Conservation (phyloP, 2,888 invertebrate species). For the Drosophila subquinaria region DNA sequence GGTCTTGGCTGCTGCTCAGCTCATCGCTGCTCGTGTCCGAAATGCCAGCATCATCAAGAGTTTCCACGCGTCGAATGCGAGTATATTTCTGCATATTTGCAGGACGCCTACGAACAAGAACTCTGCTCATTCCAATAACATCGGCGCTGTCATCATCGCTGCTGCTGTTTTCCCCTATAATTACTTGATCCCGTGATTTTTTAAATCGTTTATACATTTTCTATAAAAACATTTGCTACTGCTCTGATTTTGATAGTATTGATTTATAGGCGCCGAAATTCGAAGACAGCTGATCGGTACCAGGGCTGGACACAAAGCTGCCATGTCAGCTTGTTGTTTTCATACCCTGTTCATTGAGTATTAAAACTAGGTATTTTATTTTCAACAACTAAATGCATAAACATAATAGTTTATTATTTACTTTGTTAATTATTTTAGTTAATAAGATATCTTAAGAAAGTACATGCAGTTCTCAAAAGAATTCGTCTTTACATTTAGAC, state of each 20-base stretch:
- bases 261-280: conserved; percentile 29
- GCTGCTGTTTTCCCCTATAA: conserved; percentile 26
- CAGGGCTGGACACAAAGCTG: conserved; percentile 28
- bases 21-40: conserved; percentile 49
- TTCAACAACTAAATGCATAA: background rate
- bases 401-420: background rate
- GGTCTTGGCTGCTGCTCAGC: conserved; percentile 6
- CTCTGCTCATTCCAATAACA: background rate
- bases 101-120: conserved; percentile 1
- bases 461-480: background rate
- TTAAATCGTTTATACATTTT: conserved; percentile 42
- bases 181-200: background rate
- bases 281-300: conserved; percentile 43
- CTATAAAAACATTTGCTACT: background rate
- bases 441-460: background rate
- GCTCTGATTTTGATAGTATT: background rate
- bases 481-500: background rate
- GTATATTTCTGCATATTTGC: conserved; percentile 16
- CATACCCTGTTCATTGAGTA: background rate
- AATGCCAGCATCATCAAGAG: conserved; percentile 1
- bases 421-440: background rate
- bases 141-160: conserved; percentile 10
- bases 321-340: background rate
- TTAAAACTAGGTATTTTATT: conserved; percentile 2
- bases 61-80: background rate